phyloP scores from a whole-genome alignment of 1,140 invertebrate species.

The Drosophila sp. region DNA sequence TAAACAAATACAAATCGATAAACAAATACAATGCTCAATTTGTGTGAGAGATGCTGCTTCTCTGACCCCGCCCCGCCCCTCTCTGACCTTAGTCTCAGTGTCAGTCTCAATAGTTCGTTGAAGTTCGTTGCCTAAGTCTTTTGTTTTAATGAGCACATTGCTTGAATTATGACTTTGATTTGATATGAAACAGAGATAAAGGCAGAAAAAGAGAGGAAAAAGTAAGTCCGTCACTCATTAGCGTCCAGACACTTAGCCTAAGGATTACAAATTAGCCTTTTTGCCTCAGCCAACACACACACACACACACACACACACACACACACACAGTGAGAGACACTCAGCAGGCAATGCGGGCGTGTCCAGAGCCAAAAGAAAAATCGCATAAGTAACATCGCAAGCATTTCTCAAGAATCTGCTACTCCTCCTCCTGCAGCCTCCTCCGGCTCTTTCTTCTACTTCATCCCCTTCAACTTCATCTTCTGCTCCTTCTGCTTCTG shows the following conservation, averaged over 20 bases:
- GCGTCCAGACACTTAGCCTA: constrained; percentile 79
- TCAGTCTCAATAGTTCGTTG: constrained; percentile 1
- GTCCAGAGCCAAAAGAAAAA: constrained; percentile 68
- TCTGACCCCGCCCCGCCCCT: not conserved
- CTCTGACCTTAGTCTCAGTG: not conserved
- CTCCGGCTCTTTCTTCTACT: constrained; percentile 9
- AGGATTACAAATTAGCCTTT: constrained; percentile 83
- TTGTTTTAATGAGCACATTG: constrained; percentile 80
- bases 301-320: constrained; percentile 11
- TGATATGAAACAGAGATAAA: constrained; percentile 26
- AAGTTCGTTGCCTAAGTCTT: constrained; percentile 82
- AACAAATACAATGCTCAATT: constrained; percentile 62
- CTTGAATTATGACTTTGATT: constrained; percentile 81
- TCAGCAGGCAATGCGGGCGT: constrained; percentile 60
- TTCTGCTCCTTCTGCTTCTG: not conserved
- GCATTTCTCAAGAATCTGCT: constrained; percentile 66
- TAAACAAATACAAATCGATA: constrained; percentile 72
- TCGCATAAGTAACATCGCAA: constrained; percentile 62
- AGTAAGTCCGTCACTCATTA: constrained; percentile 60
- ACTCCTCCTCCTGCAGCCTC: constrained; percentile 17
- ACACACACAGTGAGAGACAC: not conserved
- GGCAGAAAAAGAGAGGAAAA: not conserved
- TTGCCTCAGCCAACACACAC: constrained; percentile 34
- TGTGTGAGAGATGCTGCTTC: constrained; percentile 20
- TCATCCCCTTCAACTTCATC: not conserved